A percentile compares a stretch with the other conserved stretches of the same genome.
phyloP scores from a whole-genome alignment of 2,113 vertebrate species.

The Callaeas wilsoni region DNA sequence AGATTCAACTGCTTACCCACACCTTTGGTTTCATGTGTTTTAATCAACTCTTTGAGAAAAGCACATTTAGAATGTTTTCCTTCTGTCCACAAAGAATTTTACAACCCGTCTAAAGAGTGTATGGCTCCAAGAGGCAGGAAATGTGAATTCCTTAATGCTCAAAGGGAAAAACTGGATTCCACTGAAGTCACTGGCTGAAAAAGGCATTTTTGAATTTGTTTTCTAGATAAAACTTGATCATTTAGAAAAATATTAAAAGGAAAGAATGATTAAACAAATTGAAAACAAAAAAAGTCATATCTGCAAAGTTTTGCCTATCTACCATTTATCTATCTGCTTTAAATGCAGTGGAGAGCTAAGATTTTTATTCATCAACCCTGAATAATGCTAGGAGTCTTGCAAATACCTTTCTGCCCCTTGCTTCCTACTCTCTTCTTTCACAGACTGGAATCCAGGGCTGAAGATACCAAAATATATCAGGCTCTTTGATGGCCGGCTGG shows the following conservation, averaged over 20 bases:
- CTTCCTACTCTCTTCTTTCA: not conserved
- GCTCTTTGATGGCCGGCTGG: not conserved
- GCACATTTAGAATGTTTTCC: not conserved
- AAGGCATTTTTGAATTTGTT: not conserved
- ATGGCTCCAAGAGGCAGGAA: not conserved
- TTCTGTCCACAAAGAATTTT: not conserved
- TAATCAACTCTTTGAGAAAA: not conserved
- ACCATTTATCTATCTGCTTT: not conserved
- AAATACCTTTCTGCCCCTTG: not conserved
- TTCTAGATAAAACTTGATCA: not conserved
- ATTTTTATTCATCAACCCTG: not conserved
- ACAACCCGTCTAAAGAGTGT: not conserved
- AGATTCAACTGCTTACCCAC: not conserved
- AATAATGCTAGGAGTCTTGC: not conserved
- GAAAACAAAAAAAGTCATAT: not conserved
- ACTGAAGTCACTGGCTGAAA: not conserved
- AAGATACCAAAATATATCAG: not conserved
- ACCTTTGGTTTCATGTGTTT: not conserved
- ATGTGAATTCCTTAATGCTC: not conserved
- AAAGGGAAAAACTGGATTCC: not conserved
- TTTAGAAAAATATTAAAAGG: not conserved
- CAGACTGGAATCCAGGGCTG: not conserved
- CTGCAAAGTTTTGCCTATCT: not conserved
- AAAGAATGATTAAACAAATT: not conserved
- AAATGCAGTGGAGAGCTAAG: not conserved